Evolutionary conservation across 2,888 invertebrate genomes (phyloP), one percentile per base, ranked within the genome.

Genomic region (Imbricaverruca yamaguchii): DNA sequence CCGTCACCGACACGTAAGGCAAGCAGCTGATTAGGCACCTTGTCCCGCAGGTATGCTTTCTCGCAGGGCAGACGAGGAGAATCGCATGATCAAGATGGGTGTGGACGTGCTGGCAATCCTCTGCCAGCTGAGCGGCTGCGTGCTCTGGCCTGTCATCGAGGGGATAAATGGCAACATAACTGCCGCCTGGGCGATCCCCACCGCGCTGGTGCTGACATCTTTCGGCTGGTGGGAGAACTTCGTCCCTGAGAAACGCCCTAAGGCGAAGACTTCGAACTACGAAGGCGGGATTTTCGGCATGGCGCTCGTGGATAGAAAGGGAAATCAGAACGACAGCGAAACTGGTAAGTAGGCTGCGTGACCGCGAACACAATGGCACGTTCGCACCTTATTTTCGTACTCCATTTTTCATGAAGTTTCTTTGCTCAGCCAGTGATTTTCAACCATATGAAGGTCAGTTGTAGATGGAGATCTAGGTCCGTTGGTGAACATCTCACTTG

Each of bases 141-240:
- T 93, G 7, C 88, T 92, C 10, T 93, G 93, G 92, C 92, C 93
- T 0, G 85, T 92, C 15, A 85, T 91, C 61, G 88, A 90, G 80
- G 87, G 88, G 4, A 81, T 83, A 53, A 78, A 82, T n/a, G 21
- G 56, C 15, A 80, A 81, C 4, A 80, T 82, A 56, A 56, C 81
- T 10, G 53, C 23, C 3, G 86, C 91, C 15, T 93, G 92, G 91
- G 86, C 90, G 21, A 85, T 92, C 83, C 91, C 92, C 0, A 84
- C 92, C 8, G 90, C 92, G 7, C 88, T 93, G 80, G 84, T 92
- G 59, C 88, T 94, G 56, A 90, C 92, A 81, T 94, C 94, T 0
- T 88, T 91, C 79, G 92, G 93, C 53, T 95, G 94, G 94, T 95
- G 94, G 94, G 92, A 93, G 86, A 95, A 94, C 87, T 95, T 90